Conservation (phyloP, 2,113 vertebrate genomes). For the Chunga burmeisteri region DNA sequence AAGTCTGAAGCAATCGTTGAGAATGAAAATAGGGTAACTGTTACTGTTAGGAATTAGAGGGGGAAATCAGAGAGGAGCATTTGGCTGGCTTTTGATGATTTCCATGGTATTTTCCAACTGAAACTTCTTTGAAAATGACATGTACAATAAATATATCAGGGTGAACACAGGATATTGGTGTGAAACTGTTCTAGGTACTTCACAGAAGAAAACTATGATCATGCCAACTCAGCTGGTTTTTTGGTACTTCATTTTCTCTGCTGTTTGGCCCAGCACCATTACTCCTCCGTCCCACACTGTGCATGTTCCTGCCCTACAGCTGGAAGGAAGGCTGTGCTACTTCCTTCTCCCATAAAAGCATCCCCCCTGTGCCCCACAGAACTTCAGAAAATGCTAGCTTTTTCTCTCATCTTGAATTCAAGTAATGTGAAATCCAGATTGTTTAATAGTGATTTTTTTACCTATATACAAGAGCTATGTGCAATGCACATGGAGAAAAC, state of each 20-base stretch:
- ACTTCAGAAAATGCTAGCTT: not conserved
- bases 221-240: not conserved
- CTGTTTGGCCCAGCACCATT: not conserved
- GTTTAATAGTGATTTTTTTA: not conserved
- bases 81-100: not conserved
- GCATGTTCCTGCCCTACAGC: not conserved
- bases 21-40: not conserved
- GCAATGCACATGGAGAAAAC: not conserved
- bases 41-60: not conserved
- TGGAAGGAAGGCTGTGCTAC: not conserved
- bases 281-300: not conserved
- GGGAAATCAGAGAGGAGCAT: not conserved
- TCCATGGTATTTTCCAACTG: not conserved
- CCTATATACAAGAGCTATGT: not conserved
- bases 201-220: not conserved
- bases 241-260: not conserved
- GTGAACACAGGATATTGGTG: not conserved
- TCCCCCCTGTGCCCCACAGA: not conserved
- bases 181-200: not conserved
- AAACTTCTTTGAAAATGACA: not conserved
- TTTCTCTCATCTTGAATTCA: not conserved
- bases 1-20: not conserved
- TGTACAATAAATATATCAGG: not conserved
- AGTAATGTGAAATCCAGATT: slow-evolving; percentile 21
- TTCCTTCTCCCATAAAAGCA: not conserved